phyloP scores from a whole-genome alignment of 2,888 invertebrate species.

The Dendrolimus pini region DNA sequence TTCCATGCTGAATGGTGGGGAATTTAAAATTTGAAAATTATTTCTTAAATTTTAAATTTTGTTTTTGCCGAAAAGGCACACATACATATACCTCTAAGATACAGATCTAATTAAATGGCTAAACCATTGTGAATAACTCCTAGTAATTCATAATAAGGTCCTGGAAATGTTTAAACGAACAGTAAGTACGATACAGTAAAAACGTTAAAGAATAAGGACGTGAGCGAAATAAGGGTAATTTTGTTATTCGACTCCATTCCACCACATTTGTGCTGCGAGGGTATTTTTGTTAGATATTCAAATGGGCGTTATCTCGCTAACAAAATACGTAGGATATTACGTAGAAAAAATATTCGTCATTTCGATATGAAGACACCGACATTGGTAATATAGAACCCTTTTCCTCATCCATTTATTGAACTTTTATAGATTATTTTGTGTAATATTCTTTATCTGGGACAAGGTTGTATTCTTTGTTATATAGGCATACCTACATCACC shows the following conservation, averaged over 20 bases:
- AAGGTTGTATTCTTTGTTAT: no score
- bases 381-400: conserved; percentile 6
- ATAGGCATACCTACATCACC: no score
- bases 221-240: conserved; percentile 8
- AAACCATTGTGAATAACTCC: no score
- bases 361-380: conserved; percentile 1
- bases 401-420: neutral
- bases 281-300: conserved; percentile 6
- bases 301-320: conserved; percentile 5
- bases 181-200: conserved; percentile 2
- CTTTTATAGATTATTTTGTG: no score
- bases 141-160: neutral
- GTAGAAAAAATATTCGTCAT: conserved; percentile 3
- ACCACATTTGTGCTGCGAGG: conserved; percentile 2
- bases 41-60: no score
- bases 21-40: no score
- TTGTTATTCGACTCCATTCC: conserved; percentile 6
- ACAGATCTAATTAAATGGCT: no score
- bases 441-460: no score
- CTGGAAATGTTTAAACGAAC: neutral
- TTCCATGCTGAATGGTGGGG: no score
- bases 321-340: conserved; percentile 6
- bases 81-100: no score
- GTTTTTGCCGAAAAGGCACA: no score
- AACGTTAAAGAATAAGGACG: conserved; percentile 5